A percentile compares a stretch with the other conserved stretches of the same genome.
Evolutionary conservation across 2,113 vertebrate genomes (phyloP).

Genomic region (Cyprinodon tularosa): DNA sequence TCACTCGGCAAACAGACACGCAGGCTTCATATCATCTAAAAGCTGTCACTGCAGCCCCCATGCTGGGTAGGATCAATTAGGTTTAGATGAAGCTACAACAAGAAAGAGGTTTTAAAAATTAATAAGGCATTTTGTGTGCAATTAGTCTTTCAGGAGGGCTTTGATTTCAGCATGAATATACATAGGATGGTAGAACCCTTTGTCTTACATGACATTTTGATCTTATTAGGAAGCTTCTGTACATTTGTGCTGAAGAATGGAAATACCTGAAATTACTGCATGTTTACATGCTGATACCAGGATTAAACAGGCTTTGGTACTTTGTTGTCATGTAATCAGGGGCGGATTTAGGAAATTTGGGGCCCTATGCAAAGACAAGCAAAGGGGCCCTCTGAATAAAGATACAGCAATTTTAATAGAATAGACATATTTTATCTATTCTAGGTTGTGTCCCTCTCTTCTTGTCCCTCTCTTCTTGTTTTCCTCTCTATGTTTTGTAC

Average conservation of each 20-base stretch:
- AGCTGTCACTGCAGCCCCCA: slow-evolving; percentile 6
- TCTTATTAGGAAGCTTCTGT: slow-evolving; percentile 13
- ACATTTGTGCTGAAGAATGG: slow-evolving; percentile 27
- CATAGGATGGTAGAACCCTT: neutral
- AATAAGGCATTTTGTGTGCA: slow-evolving; percentile 16
- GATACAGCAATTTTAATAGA: no score
- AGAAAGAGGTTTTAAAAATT: slow-evolving; percentile 2
- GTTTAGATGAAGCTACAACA: slow-evolving; percentile 22
- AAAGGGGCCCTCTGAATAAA: fast-evolving
- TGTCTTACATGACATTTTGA: neutral
- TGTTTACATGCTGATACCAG: neutral
- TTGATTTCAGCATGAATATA: neutral
- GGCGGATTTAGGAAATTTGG: no score
- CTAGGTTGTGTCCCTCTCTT: no score
- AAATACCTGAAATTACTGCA: neutral
- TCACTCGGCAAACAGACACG: slow-evolving; percentile 14
- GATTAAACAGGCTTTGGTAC: no score
- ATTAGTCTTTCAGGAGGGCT: slow-evolving; percentile 2
- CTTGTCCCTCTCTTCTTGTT: no score
- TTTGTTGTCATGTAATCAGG: no score
- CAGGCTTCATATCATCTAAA: slow-evolving; percentile 18
- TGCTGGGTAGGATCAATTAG: slow-evolving; percentile 22
- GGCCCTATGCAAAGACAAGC: no score
- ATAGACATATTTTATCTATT: no score
- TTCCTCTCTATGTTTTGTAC: no score